These are phyloP conservation scores for Caloenas nicobarica DNA, from an alignment of 2,113 vertebrate genomes.

Conservation along the genomic window DNA sequence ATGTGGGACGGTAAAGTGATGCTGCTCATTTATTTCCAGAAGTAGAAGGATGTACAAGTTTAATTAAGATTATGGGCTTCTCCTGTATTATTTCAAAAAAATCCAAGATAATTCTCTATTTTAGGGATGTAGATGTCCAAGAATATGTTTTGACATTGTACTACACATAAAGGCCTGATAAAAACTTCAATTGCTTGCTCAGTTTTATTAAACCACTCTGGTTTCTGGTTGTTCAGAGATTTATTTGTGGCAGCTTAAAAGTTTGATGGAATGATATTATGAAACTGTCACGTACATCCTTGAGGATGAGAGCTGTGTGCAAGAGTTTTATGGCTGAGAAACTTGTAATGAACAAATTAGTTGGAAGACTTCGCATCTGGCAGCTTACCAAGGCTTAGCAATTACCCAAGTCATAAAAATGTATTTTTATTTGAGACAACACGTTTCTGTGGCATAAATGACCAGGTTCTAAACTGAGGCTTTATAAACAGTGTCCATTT, in stretches of 20 bases:
- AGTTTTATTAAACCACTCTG: neutral
- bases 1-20: neutral
- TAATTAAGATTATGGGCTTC: neutral
- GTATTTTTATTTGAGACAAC: constrained; percentile 15
- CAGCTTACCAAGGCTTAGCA: neutral
- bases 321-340: constrained; percentile 6
- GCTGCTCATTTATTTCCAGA: neutral
- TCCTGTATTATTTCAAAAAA: neutral
- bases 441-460: neutral
- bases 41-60: neutral
- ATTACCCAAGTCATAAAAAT: neutral
- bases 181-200: neutral
- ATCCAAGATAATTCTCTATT: neutral
- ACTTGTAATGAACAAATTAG: neutral
- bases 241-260: neutral
- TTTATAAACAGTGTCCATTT: neutral
- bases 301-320: neutral
- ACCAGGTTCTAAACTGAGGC: neutral
- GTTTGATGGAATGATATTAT: neutral
- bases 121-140: neutral
- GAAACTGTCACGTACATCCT: neutral
- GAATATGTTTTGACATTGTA: neutral
- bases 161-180: neutral
- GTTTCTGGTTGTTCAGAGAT: neutral
- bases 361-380: neutral